A percentile compares a stretch with the other conserved stretches of the same genome.
phyloP scores from a whole-genome alignment of 2,797 vertebrate species.

The Enteromius thamalakanensis region DNA sequence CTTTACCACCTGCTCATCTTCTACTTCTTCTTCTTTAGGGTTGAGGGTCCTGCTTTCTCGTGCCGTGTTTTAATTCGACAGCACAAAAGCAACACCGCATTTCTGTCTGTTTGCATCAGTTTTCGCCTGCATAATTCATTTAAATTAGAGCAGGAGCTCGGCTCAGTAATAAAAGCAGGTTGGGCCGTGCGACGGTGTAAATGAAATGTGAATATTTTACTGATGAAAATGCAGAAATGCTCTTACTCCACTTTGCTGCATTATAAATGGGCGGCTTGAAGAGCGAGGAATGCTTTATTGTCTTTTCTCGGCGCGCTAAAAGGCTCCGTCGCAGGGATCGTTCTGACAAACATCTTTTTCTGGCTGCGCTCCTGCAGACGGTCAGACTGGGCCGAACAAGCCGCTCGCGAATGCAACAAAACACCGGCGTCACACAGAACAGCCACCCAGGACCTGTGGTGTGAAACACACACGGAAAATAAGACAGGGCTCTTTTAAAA shows the following conservation, averaged over 20 bases:
- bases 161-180: slow-evolving; percentile 79
- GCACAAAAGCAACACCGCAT: slow-evolving; percentile 55
- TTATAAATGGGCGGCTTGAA: slow-evolving; percentile 61
- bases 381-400: slow-evolving; percentile 44
- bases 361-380: slow-evolving; percentile 61
- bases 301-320: slow-evolving; percentile 61
- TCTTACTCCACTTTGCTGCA: slow-evolving; percentile 68
- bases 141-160: slow-evolving; percentile 74
- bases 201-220: slow-evolving; percentile 83
- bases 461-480: slow-evolving; percentile 38
- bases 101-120: slow-evolving; percentile 80
- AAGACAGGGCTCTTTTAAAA: slow-evolving; percentile 89
- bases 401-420: slow-evolving; percentile 49
- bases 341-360: slow-evolving; percentile 71
- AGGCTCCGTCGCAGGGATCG: slow-evolving; percentile 67
- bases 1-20: background rate
- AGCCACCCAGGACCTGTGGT: slow-evolving; percentile 55
- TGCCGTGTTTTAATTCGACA: slow-evolving; percentile 39
- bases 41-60: slow-evolving; percentile 28
- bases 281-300: slow-evolving; percentile 69
- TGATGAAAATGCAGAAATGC: slow-evolving; percentile 68
- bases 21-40: background rate
- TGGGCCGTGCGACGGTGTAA: slow-evolving; percentile 76
- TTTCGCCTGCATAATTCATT: slow-evolving; percentile 82
- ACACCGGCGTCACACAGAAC: slow-evolving; percentile 52